A percentile compares a stretch with the other conserved stretches of the same genome.
Conservation (phyloP, 2,888 invertebrate genomes). For the Clanis bilineata region DNA sequence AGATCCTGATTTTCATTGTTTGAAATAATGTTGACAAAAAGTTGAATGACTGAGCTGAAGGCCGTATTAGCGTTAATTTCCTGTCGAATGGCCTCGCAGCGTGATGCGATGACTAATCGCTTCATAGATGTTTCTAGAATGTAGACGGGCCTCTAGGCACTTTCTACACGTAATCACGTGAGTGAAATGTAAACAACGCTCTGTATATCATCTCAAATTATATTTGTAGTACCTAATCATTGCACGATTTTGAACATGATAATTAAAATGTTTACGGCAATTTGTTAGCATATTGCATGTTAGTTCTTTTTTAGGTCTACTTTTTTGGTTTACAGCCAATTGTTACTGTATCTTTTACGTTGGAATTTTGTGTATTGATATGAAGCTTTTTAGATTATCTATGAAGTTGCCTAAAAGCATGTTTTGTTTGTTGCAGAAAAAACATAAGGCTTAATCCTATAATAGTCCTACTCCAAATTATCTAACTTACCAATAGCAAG, state of each 20-base stretch:
- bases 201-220: too few species aligned
- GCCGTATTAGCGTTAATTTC: constrained; percentile 37
- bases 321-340: background rate
- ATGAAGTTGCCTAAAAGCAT: too few species aligned
- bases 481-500: constrained; percentile 89
- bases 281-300: background rate
- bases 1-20: background rate
- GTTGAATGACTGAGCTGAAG: constrained; percentile 45
- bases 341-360: background rate
- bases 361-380: background rate
- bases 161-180: constrained; percentile 9
- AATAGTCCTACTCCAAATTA: background rate
- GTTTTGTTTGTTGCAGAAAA: too few species aligned
- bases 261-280: background rate
- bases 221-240: background rate
- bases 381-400: too few species aligned
- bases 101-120: constrained; percentile 29
- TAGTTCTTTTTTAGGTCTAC: background rate
- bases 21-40: constrained; percentile 33
- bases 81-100: constrained; percentile 40
- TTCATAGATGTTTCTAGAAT: constrained; percentile 15
- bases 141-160: constrained; percentile 14
- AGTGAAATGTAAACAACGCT: constrained; percentile 8
- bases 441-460: too few species aligned
- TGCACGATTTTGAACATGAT: background rate